phyloP scores from a whole-genome alignment of 2,797 vertebrate genomes.

The Lepilemur ruficaudatus region DNA sequence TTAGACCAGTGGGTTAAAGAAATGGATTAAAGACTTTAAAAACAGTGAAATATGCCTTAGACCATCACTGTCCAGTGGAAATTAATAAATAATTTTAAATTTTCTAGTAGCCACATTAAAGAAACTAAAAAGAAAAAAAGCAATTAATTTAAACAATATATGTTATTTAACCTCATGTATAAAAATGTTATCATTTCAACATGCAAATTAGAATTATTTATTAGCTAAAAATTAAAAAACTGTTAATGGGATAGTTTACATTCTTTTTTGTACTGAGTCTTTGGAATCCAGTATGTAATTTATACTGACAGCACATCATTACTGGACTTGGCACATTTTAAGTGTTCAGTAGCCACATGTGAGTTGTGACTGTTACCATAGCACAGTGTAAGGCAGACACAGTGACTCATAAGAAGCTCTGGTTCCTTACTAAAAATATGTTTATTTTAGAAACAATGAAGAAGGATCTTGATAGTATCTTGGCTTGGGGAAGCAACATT shows the following conservation, averaged over 20 bases:
- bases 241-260: not conserved
- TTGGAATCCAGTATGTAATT: not conserved
- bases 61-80: not conserved
- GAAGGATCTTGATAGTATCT: not conserved
- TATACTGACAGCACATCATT: not conserved
- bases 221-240: not conserved
- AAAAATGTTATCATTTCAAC: not conserved
- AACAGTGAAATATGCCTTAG: not conserved
- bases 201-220: slow-evolving; percentile 4
- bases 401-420: not conserved
- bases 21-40: not conserved
- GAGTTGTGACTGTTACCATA: not conserved
- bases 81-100: not conserved
- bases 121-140: not conserved
- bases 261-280: not conserved
- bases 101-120: not conserved
- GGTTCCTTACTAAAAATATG: not conserved
- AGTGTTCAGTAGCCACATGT: not conserved
- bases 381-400: not conserved
- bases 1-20: not conserved
- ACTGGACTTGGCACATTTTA: not conserved
- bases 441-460: not conserved
- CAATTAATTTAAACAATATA: not conserved
- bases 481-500: not conserved
- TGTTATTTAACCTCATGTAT: not conserved